A percentile compares a stretch with the other conserved stretches of the same genome.
Evolutionary conservation across 2,888 invertebrate genomes (phyloP).

Genomic region (Megalurothrips usitatus): DNA sequence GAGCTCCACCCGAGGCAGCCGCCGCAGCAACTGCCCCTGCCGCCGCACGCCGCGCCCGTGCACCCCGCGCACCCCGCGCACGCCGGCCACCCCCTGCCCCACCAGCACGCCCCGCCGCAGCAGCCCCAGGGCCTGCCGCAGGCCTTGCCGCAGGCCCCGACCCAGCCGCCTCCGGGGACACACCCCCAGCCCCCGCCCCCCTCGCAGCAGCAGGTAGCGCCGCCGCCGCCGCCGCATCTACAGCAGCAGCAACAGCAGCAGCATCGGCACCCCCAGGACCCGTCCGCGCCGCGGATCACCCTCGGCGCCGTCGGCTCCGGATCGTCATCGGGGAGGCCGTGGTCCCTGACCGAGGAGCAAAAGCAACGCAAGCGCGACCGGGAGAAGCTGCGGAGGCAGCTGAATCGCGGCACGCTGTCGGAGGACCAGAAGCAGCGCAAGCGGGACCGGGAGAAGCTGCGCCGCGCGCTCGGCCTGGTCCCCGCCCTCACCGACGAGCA

Average conservation of each 20-base stretch:
- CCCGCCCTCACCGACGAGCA: not conserved
- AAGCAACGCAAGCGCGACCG: slow-evolving; percentile 11
- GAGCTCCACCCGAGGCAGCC: not conserved
- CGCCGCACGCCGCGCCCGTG: not conserved
- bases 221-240: not conserved
- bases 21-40: not conserved
- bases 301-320: not conserved
- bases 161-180: not conserved
- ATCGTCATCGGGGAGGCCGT: not conserved
- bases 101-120: slow-evolving; percentile 3
- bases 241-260: not conserved
- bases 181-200: not conserved
- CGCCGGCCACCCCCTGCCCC: not conserved
- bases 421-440: slow-evolving; percentile 10
- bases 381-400: slow-evolving; percentile 6
- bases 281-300: not conserved
- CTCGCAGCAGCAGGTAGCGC: not conserved
- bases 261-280: not conserved
- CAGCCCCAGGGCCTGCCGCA: not conserved
- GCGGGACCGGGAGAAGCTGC: slow-evolving; percentile 18
- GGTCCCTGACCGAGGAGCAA: not conserved
- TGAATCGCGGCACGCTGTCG: slow-evolving; percentile 4
- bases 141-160: not conserved
- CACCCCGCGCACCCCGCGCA: too few relatives aligned
- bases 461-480: slow-evolving; percentile 6